phyloP scores from a whole-genome alignment of 2,888 invertebrate species.

The Sipha maydis region DNA sequence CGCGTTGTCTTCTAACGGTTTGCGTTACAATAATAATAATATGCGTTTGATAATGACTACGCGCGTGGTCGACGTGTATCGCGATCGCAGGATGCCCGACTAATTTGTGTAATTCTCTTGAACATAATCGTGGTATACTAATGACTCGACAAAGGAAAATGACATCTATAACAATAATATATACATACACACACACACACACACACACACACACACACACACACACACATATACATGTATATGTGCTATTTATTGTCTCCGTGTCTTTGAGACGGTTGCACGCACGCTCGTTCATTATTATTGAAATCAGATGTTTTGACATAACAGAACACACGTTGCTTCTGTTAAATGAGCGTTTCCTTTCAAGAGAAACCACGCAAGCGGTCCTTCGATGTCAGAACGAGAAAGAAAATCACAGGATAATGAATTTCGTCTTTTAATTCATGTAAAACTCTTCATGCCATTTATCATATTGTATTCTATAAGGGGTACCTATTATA shows the following conservation, averaged over 20 bases:
- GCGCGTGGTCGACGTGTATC: neutral
- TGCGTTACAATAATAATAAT: neutral
- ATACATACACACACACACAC: too few relatives aligned
- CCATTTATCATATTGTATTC: too few relatives aligned
- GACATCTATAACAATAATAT: neutral
- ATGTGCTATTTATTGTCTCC: neutral
- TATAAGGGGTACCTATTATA: neutral
- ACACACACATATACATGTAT: neutral
- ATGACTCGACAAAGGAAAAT: conserved; percentile 4
- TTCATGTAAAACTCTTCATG: neutral
- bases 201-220: too few relatives aligned
- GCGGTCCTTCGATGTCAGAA: neutral
- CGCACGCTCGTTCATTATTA: neutral
- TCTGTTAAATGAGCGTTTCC: neutral
- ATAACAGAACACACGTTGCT: neutral
- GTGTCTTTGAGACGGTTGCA: neutral
- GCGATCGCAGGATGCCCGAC: conserved; percentile 4
- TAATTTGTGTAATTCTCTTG: conserved; percentile 25
- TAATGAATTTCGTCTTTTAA: neutral
- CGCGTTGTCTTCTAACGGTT: neutral
- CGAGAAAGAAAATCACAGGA: neutral
- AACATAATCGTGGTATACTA: neutral
- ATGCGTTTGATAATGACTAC: neutral
- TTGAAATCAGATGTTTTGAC: neutral
- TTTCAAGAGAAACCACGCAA: too few relatives aligned